Percentiles rank a stretch among this genome's conserved stretches.
These are phyloP conservation scores for Microctonus brassicae DNA, from an alignment of 2,888 invertebrate species.

Conservation along the genomic window DNA sequence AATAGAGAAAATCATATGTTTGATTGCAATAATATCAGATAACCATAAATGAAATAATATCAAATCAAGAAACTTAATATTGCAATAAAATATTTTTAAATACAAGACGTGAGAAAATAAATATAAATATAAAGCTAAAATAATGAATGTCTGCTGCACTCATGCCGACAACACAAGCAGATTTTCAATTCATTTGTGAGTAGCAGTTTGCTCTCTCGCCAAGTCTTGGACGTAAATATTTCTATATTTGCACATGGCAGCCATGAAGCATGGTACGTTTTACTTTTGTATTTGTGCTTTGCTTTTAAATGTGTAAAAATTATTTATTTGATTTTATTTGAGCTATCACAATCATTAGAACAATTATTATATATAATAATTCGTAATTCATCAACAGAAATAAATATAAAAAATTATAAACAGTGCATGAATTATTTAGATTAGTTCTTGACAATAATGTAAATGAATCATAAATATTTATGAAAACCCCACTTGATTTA, in stretches of 20 bases:
- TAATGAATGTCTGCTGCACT: constrained; percentile 67
- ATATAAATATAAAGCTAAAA: constrained; percentile 59
- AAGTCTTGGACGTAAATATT: constrained; percentile 60
- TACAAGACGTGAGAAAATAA: constrained; percentile 27
- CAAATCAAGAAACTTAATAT: constrained; percentile 16
- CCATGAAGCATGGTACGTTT: constrained; percentile 72
- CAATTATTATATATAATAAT: background rate
- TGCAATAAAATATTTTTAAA: constrained; percentile 2
- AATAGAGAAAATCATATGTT: constrained; percentile 43
- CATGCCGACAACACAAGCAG: constrained; percentile 63
- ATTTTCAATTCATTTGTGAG: constrained; percentile 64
- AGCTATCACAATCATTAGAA: constrained; percentile 1
- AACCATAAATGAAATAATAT: constrained; percentile 14
- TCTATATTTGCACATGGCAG: constrained; percentile 71
- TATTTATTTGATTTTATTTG: background rate
- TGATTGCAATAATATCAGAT: constrained; percentile 13
- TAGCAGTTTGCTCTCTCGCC: constrained; percentile 61
- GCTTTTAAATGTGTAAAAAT: constrained; percentile 42
- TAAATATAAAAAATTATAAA: background rate
- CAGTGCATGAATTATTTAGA: constrained; percentile 9
- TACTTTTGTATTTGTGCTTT: constrained; percentile 55
- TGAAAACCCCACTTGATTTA: background rate
- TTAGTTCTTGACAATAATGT: background rate
- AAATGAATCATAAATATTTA: background rate
- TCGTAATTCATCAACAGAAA: constrained; percentile 6